phyloP scores from a whole-genome alignment of 2,113 vertebrate species.

The Chroicocephalus ridibundus region DNA sequence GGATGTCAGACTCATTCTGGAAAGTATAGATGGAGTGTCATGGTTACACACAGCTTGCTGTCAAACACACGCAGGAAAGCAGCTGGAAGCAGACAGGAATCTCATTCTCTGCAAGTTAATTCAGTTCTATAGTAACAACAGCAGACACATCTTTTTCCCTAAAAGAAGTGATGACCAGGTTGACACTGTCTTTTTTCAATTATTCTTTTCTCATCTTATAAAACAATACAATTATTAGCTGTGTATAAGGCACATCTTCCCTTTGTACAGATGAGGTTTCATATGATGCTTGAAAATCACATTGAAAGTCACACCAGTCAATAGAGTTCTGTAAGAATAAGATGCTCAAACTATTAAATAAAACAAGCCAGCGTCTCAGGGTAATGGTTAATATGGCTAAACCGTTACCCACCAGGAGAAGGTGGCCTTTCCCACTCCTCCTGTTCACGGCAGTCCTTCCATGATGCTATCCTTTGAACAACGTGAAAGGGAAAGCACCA shows the following conservation, averaged over 20 bases:
- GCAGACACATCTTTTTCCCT: background rate
- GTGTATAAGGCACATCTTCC: background rate
- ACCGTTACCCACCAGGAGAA: background rate
- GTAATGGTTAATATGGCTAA: background rate
- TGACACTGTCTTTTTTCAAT: background rate
- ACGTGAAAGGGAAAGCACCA: background rate
- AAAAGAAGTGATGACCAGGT: background rate
- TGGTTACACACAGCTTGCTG: background rate
- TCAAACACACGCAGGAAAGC: background rate
- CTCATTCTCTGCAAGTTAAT: background rate
- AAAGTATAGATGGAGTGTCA: background rate
- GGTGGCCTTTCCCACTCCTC: background rate
- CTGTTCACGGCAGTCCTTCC: background rate
- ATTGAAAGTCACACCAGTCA: background rate
- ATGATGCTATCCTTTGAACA: background rate
- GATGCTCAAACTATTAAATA: background rate
- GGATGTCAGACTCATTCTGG: background rate
- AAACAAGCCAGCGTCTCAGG: background rate
- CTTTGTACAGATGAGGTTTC: background rate
- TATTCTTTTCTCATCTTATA: background rate
- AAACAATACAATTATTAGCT: background rate
- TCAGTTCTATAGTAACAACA: background rate
- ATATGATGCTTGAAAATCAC: background rate
- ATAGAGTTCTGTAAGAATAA: background rate
- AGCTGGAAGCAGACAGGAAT: background rate